Evolutionary conservation across 1,140 invertebrate genomes (phyloP).

Genomic region (Aphelinus atriplicis): DNA sequence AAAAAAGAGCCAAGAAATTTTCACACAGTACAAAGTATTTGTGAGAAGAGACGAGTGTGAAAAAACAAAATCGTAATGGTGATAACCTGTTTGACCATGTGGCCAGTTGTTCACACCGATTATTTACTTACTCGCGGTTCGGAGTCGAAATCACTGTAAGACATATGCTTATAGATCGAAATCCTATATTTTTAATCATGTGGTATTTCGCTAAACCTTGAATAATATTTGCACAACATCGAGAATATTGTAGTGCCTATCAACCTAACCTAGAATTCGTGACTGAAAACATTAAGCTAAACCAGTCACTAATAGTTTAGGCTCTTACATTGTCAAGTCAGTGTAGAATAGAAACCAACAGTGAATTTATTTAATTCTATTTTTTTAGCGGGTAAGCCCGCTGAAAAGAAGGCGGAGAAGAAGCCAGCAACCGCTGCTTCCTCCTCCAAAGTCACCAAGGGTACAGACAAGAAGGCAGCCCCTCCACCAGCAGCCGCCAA

Average conservation of each 20-base stretch:
- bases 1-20: slow-evolving; percentile 5
- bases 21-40: neutral
- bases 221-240: too few relatives aligned
- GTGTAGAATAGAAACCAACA: too few relatives aligned
- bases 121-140: too few relatives aligned
- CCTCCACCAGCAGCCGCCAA: slow-evolving; percentile 58
- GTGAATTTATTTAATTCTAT: slow-evolving; percentile 4
- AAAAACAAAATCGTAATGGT: neutral
- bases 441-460: slow-evolving; percentile 48
- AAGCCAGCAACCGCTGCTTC: slow-evolving; percentile 60
- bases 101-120: slow-evolving; percentile 9
- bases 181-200: too few relatives aligned
- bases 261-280: too few relatives aligned
- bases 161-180: too few relatives aligned
- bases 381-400: slow-evolving; percentile 66
- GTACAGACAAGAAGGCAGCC: slow-evolving; percentile 59
- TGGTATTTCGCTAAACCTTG: too few relatives aligned
- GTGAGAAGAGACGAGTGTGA: too few relatives aligned
- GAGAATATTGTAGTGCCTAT: too few relatives aligned
- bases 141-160: too few relatives aligned
- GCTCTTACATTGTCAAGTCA: neutral
- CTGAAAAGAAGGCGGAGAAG: slow-evolving; percentile 68
- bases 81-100: slow-evolving; percentile 17
- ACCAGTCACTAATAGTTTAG: too few relatives aligned
- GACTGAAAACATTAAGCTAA: too few relatives aligned